These are phyloP conservation scores for Andrena minutula DNA, from an alignment of 2,888 invertebrate genomes.

Conservation along the genomic window DNA sequence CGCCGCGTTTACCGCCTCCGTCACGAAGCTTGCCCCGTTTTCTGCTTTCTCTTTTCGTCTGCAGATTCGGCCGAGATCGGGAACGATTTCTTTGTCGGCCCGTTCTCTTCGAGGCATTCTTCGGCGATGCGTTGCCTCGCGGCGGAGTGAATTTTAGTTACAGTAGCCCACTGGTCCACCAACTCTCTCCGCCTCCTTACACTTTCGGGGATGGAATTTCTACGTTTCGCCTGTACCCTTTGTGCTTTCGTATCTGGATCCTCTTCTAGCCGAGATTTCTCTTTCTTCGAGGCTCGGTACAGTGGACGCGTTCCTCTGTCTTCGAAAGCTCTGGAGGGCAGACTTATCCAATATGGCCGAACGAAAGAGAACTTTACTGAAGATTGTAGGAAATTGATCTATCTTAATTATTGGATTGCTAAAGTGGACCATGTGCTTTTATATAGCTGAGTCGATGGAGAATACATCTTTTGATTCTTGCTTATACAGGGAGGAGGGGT, in stretches of 20 bases:
- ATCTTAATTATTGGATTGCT: background rate
- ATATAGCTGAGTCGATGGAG: no score
- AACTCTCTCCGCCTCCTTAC: background rate
- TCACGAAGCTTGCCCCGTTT: background rate
- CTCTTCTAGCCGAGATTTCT: background rate
- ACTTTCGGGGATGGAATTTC: conserved; percentile 34
- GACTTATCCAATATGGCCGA: background rate
- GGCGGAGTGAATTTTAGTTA: conserved; percentile 51
- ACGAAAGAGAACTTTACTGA: background rate
- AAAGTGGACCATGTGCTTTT: no score
- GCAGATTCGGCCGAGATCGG: conserved; percentile 30
- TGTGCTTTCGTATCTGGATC: conserved; percentile 12
- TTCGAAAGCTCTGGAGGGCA: background rate
- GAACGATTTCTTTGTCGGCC: conserved; percentile 47
- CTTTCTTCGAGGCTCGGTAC: background rate
- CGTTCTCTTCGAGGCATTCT: conserved; percentile 52
- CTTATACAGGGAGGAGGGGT: no score
- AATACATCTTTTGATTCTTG: no score
- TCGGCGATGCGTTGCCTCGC: conserved; percentile 58
- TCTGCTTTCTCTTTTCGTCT: conserved; percentile 32
- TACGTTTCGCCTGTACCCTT: conserved; percentile 5
- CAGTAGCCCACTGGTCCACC: background rate
- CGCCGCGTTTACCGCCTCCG: conserved; percentile 16
- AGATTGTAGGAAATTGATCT: background rate
- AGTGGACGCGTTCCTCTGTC: background rate